Conservation (phyloP, 2,797 vertebrate species). For the Alauda arvensis region DNA sequence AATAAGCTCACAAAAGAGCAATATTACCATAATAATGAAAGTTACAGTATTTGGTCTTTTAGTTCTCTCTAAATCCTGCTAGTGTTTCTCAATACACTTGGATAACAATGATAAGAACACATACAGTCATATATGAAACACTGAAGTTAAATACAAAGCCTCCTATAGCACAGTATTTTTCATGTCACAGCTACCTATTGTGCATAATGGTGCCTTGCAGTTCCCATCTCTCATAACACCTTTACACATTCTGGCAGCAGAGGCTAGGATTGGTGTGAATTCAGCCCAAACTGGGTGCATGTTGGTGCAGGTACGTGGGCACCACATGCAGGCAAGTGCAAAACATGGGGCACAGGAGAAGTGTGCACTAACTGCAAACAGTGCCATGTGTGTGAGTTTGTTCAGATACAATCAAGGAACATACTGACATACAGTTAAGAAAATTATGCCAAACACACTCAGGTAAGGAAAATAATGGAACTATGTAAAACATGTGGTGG, state of each 20-base stretch:
- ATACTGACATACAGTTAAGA: neutral
- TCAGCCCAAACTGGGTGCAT: neutral
- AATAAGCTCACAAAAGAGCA: neutral
- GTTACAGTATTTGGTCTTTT: neutral
- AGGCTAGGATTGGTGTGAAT: neutral
- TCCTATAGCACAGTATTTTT: neutral
- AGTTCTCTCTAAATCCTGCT: neutral
- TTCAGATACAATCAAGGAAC: neutral
- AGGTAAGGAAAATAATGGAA: neutral
- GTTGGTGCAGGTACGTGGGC: neutral
- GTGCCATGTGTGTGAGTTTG: neutral
- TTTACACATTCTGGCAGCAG: neutral
- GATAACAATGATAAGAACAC: neutral
- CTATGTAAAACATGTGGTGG: neutral
- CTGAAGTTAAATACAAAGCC: neutral
- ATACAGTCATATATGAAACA: neutral
- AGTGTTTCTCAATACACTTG: neutral
- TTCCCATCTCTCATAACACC: neutral
- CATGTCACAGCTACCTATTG: neutral
- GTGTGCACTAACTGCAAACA: neutral
- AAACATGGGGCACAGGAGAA: neutral
- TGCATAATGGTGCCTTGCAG: neutral
- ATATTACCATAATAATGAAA: neutral
- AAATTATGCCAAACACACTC: neutral
- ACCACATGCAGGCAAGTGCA: too few relatives aligned